phyloP scores from a whole-genome alignment of 2,888 invertebrate genomes.

The Microplitis manilae region DNA sequence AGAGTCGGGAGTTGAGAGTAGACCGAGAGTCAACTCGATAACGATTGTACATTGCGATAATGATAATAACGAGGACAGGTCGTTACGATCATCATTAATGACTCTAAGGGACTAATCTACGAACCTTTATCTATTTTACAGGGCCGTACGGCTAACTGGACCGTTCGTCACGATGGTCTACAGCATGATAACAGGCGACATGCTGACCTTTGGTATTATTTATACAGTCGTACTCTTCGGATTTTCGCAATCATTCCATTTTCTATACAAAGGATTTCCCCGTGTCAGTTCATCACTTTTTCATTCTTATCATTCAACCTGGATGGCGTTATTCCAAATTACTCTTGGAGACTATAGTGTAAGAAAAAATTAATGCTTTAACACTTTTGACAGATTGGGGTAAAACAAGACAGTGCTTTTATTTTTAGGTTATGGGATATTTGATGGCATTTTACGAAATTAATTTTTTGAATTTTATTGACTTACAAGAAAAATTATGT shows the following conservation, averaged over 20 bases:
- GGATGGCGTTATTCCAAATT: conserved; percentile 98
- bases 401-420: too few species aligned
- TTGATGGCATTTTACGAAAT: too few species aligned
- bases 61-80: conserved; percentile 47
- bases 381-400: too few species aligned
- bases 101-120: conserved; percentile 32
- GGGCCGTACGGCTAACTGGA: conserved; percentile 94
- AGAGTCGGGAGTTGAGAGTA: conserved; percentile 16
- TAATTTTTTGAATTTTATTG: too few species aligned
- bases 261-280: conserved; percentile 92
- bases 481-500: too few species aligned
- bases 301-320: conserved; percentile 89
- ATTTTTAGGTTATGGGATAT: too few species aligned
- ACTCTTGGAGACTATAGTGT: conserved; percentile 98
- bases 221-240: conserved; percentile 95
- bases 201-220: conserved; percentile 98
- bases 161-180: conserved; percentile 99
- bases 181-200: conserved; percentile 98
- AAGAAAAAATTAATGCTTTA: conserved; percentile 66
- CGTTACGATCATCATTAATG: conserved; percentile 45
- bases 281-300: conserved; percentile 87
- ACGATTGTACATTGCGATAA: conserved; percentile 33
- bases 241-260: conserved; percentile 96
- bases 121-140: conserved; percentile 68
- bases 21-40: conserved; percentile 30